phyloP scores from a whole-genome alignment of 2,888 invertebrate species.

The Thalpophila matura region DNA sequence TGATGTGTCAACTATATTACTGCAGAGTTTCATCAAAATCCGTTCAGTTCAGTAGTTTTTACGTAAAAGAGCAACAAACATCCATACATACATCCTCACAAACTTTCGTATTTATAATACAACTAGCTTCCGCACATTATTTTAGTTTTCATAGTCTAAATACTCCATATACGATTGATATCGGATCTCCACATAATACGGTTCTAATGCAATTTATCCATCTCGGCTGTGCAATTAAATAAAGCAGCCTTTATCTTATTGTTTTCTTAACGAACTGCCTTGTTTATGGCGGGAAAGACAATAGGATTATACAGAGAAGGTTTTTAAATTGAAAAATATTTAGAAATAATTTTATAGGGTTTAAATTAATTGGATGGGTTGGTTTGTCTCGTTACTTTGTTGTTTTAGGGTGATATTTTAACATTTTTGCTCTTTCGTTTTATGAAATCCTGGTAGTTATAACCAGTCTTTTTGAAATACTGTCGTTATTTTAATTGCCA shows the following conservation, averaged over 20 bases:
- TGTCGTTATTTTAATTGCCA: not conserved
- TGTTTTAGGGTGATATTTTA: not conserved
- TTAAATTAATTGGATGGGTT: constrained; percentile 45
- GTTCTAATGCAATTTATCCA: too few species aligned
- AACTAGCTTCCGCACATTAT: too few species aligned
- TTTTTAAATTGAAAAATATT: constrained; percentile 38
- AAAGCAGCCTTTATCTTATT: constrained; percentile 64
- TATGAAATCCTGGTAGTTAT: constrained; percentile 31
- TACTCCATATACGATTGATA: too few species aligned
- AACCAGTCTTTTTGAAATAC: not conserved
- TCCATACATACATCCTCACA: too few species aligned
- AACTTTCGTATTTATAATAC: too few species aligned
- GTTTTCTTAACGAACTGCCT: constrained; percentile 73
- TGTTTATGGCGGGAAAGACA: constrained; percentile 64
- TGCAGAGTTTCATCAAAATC: too few species aligned
- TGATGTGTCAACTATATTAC: too few species aligned
- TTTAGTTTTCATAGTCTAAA: too few species aligned
- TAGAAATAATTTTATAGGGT: constrained; percentile 37
- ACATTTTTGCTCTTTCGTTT: not conserved
- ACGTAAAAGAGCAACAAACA: too few species aligned
- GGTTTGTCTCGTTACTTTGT: constrained; percentile 20
- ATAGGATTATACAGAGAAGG: constrained; percentile 21
- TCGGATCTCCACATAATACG: not conserved
- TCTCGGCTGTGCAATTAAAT: constrained; percentile 61
- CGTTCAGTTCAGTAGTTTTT: too few species aligned